phyloP scores from a whole-genome alignment of 1,140 invertebrate genomes.

The Nylanderia fulva region DNA sequence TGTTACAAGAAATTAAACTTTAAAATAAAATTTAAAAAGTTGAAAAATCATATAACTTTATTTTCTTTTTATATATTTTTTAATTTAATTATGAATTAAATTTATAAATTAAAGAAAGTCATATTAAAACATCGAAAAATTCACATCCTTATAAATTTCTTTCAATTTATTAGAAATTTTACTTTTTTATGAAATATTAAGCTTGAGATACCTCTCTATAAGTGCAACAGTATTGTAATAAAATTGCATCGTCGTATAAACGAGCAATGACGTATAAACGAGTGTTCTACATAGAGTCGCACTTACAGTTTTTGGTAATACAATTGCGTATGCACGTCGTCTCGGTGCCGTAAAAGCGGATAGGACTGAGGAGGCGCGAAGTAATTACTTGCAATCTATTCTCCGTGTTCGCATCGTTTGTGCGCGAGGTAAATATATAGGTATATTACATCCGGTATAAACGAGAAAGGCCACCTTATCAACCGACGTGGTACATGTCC shows the following conservation, averaged over 20 bases:
- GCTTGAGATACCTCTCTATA: background rate
- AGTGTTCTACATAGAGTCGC: background rate
- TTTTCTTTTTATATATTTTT: background rate
- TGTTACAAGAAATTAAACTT: too few species aligned
- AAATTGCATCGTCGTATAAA: slow-evolving; percentile 34
- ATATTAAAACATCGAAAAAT: background rate
- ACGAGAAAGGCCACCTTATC: slow-evolving; percentile 73
- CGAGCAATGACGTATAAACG: background rate
- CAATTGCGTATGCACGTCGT: slow-evolving; percentile 28
- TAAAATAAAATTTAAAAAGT: too few species aligned
- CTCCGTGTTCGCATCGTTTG: slow-evolving; percentile 26
- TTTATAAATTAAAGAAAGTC: background rate
- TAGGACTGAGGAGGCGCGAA: slow-evolving; percentile 20
- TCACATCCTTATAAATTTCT: background rate
- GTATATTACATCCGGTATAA: slow-evolving; percentile 52
- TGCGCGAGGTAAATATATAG: background rate
- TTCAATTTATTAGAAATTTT: background rate
- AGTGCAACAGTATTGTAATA: slow-evolving; percentile 7
- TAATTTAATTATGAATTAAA: background rate
- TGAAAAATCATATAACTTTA: too few species aligned
- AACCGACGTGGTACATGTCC: slow-evolving; percentile 72
- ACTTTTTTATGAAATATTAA: background rate
- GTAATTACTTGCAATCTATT: slow-evolving; percentile 63
- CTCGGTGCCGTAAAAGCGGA: slow-evolving; percentile 16
- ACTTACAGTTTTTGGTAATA: slow-evolving; percentile 22